phyloP scores from a whole-genome alignment of 1,140 invertebrate genomes.

The Zaprionus vittiger region DNA sequence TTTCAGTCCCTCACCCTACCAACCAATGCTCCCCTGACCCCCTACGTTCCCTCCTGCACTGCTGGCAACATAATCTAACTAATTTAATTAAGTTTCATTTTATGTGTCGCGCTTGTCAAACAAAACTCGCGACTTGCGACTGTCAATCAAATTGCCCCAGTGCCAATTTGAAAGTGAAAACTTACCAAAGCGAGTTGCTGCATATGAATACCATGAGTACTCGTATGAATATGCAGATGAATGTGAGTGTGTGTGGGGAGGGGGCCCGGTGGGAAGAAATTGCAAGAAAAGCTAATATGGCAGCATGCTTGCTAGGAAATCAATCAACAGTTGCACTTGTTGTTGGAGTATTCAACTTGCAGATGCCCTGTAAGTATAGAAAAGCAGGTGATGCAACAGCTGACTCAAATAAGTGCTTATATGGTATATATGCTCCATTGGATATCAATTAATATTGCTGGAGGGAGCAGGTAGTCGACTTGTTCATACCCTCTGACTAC shows the following conservation, averaged over 20 bases:
- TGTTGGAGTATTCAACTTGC: not conserved
- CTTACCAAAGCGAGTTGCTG: conserved; percentile 22
- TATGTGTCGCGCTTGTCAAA: conserved; percentile 55
- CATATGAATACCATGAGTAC: conserved; percentile 3
- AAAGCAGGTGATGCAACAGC: not conserved
- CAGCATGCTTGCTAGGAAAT: conserved; percentile 66
- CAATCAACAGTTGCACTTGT: conserved; percentile 39
- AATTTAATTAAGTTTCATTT: conserved; percentile 73
- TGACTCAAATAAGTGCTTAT: not conserved
- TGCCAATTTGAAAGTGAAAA: conserved; percentile 76
- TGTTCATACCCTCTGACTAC: not conserved
- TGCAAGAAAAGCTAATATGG: conserved; percentile 67
- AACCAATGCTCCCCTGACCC: not conserved
- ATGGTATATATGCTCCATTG: not conserved
- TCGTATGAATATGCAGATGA: conserved; percentile 9
- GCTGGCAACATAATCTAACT: conserved; percentile 51
- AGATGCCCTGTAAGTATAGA: conserved; percentile 33
- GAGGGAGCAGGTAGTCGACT: not conserved
- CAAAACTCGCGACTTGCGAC: conserved; percentile 54
- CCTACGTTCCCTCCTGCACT: not conserved
- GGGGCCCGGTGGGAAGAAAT: conserved; percentile 55
- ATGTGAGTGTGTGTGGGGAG: conserved; percentile 6
- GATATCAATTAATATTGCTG: not conserved
- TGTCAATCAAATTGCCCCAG: conserved; percentile 71
- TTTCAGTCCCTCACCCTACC: conserved; percentile 12